A percentile compares a stretch with the other conserved stretches of the same genome.
phyloP scores from a whole-genome alignment of 1,140 invertebrate species.

The Penaeus indicus region DNA sequence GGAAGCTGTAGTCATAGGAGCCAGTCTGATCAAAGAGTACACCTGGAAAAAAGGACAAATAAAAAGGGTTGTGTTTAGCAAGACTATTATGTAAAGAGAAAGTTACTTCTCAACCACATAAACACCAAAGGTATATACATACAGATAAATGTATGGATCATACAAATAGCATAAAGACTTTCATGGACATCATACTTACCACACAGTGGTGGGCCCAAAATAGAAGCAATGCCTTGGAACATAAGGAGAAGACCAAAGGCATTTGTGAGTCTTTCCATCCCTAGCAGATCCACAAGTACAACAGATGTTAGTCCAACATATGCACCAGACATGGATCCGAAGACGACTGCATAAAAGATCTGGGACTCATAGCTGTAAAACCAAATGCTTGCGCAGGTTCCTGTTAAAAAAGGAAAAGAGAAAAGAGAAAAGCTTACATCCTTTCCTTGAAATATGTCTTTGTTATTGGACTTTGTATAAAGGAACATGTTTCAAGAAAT shows the following conservation, averaged over 20 bases:
- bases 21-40: constrained; percentile 81
- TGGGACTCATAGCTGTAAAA: constrained; percentile 80
- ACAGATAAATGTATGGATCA: constrained; percentile 15
- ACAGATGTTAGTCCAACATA: constrained; percentile 94
- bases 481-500: neutral
- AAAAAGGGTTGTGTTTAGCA: constrained; percentile 19
- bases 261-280: constrained; percentile 89
- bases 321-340: constrained; percentile 90
- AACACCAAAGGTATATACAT: neutral
- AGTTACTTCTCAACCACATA: neutral
- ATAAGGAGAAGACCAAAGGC: constrained; percentile 92
- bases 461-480: too few relatives aligned
- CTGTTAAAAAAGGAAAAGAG: constrained; percentile 74
- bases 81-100: neutral
- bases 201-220: constrained; percentile 89
- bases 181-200: constrained; percentile 74
- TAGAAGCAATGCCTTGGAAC: constrained; percentile 92
- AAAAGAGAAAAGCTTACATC: neutral
- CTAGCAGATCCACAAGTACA: constrained; percentile 87
- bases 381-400: constrained; percentile 82
- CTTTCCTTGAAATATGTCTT: too few relatives aligned
- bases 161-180: neutral
- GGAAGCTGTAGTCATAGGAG: constrained; percentile 89
- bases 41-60: constrained; percentile 75
- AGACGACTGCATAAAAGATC: constrained; percentile 83